phyloP scores from a whole-genome alignment of 2,113 vertebrate genomes.

The Daphoenositta chrysoptera region DNA sequence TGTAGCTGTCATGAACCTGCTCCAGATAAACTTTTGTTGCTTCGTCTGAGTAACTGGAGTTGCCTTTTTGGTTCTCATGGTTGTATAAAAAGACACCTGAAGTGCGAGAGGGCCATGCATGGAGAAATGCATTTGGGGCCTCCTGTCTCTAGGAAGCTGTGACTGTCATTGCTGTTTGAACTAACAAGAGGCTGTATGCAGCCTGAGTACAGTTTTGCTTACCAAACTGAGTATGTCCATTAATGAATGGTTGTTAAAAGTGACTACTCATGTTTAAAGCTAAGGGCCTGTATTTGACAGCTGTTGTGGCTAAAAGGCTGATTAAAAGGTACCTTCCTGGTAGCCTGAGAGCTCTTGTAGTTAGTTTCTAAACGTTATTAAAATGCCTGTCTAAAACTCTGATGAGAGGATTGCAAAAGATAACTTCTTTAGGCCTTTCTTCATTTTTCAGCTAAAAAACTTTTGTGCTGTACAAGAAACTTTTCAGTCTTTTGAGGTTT shows the following conservation, averaged over 20 bases:
- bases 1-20: background rate
- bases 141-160: background rate
- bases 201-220: background rate
- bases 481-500: background rate
- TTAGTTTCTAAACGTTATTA: background rate
- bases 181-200: background rate
- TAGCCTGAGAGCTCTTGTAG: background rate
- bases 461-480: background rate
- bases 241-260: background rate
- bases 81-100: background rate
- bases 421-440: background rate
- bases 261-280: background rate
- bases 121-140: background rate
- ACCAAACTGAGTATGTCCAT: background rate
- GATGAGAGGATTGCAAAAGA: background rate
- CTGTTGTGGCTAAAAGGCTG: background rate
- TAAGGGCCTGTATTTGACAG: background rate
- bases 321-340: background rate
- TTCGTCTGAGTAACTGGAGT: background rate
- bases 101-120: background rate
- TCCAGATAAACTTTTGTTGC: background rate
- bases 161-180: background rate
- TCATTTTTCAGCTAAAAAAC: background rate
- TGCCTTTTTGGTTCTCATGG: background rate
- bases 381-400: background rate